These are phyloP conservation scores for Temnothorax unifasciatus DNA, from an alignment of 2,888 invertebrate species.

Conservation along the genomic window DNA sequence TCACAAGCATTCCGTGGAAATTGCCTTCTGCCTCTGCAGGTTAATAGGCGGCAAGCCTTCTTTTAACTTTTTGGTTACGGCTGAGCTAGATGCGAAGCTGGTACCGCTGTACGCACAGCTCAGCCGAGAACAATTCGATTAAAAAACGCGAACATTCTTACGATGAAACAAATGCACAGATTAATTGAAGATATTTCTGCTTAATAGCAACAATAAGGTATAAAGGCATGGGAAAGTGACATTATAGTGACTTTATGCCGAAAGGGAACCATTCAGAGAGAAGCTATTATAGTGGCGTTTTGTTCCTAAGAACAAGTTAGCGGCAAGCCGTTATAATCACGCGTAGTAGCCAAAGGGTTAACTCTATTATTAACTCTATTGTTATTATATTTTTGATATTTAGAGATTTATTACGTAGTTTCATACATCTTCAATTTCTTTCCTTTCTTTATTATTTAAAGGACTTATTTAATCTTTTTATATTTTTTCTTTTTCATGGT, in stretches of 20 bases:
- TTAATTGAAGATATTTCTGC: background rate
- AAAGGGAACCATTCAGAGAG: background rate
- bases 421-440: background rate
- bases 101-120: background rate
- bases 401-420: background rate
- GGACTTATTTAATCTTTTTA: background rate
- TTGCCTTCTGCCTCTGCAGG: constrained; percentile 98
- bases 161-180: background rate
- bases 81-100: background rate
- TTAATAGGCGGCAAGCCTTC: constrained; percentile 85
- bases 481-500: background rate
- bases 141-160: background rate
- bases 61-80: background rate
- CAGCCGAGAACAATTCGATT: background rate
- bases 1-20: constrained; percentile 94
- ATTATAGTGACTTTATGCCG: background rate
- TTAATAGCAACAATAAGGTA: background rate
- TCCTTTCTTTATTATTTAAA: background rate
- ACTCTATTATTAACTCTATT: background rate
- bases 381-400: background rate
- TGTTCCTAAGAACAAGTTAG: background rate
- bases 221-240: background rate
- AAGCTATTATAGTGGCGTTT: background rate
- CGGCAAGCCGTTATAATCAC: background rate
- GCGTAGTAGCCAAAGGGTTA: background rate